These are phyloP conservation scores for Machimus rusticus DNA, from an alignment of 2,888 invertebrate species.

Conservation along the genomic window DNA sequence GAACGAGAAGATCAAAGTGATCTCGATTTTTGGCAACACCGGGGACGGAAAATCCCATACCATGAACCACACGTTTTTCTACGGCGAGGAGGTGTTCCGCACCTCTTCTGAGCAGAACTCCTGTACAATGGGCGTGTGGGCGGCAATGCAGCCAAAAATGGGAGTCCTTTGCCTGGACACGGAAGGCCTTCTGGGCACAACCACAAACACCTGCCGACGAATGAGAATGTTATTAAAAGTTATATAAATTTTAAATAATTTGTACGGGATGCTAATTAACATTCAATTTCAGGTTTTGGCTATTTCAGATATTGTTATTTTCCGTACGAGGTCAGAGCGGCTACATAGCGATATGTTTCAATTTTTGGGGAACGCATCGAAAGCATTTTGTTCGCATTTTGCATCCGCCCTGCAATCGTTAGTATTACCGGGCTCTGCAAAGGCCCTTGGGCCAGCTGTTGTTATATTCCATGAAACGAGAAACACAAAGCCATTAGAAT, in stretches of 20 bases:
- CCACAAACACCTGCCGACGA: slow-evolving; percentile 56
- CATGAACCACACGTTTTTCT: slow-evolving; percentile 76
- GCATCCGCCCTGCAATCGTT: slow-evolving; percentile 65
- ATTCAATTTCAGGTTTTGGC: slow-evolving; percentile 70
- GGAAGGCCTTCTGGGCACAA: slow-evolving; percentile 75
- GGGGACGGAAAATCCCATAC: slow-evolving; percentile 85
- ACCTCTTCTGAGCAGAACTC: slow-evolving; percentile 67
- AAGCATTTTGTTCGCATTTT: slow-evolving; percentile 77
- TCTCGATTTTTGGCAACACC: slow-evolving; percentile 84
- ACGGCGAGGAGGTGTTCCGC: slow-evolving; percentile 66
- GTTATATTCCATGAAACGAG: slow-evolving; percentile 82
- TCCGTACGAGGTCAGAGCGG: slow-evolving; percentile 77
- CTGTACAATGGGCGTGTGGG: slow-evolving; percentile 82
- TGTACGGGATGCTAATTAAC: background rate
- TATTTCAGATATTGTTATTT: slow-evolving; percentile 81
- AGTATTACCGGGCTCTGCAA: slow-evolving; percentile 57
- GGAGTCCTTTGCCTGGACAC: slow-evolving; percentile 79
- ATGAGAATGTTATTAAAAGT: slow-evolving; percentile 76
- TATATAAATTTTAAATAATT: background rate
- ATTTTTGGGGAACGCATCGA: slow-evolving; percentile 79
- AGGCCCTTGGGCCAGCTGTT: slow-evolving; percentile 75
- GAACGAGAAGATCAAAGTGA: slow-evolving; percentile 73
- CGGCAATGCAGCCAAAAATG: slow-evolving; percentile 72
- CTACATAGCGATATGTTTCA: slow-evolving; percentile 78
- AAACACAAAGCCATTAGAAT: slow-evolving; percentile 72